Evolutionary conservation across 2,797 vertebrate species (phyloP).

Genomic region (Craterocephalus amniculus): DNA sequence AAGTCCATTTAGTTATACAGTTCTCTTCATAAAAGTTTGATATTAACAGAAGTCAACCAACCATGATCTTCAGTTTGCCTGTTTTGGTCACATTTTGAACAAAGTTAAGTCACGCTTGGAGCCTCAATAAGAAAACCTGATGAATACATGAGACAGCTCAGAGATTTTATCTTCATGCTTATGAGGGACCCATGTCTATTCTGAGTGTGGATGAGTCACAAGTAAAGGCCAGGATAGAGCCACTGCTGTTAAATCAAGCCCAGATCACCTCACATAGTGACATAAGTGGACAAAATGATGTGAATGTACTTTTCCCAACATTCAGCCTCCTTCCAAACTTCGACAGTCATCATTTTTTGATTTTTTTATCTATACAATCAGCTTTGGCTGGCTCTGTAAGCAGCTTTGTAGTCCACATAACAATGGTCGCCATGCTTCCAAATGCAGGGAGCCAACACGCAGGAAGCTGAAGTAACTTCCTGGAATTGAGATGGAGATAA

Average conservation of each 20-base stretch:
- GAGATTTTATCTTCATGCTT: constrained; percentile 1
- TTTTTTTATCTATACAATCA: neutral
- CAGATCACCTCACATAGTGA: neutral
- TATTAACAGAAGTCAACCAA: constrained; percentile 1
- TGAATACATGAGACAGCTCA: neutral
- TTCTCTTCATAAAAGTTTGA: neutral
- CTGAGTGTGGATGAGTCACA: constrained; percentile 40
- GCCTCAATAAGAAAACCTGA: neutral
- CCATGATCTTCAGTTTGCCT: neutral
- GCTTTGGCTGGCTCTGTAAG: neutral
- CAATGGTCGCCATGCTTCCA: constrained; percentile 28
- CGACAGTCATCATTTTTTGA: neutral
- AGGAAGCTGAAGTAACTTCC: constrained; percentile 81
- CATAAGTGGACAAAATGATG: constrained; percentile 1
- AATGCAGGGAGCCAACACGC: constrained; percentile 41
- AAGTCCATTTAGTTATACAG: neutral
- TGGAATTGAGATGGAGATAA: constrained; percentile 73
- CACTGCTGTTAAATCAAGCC: neutral
- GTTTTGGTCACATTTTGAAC: neutral
- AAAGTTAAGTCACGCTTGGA: neutral
- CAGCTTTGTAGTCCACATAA: constrained; percentile 3
- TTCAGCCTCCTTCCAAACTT: neutral
- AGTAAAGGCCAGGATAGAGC: constrained; percentile 13
- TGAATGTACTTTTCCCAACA: neutral
- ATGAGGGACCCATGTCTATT: constrained; percentile 18